Conservation (phyloP, 2,113 vertebrate species). For the Ailurus styani region DNA sequence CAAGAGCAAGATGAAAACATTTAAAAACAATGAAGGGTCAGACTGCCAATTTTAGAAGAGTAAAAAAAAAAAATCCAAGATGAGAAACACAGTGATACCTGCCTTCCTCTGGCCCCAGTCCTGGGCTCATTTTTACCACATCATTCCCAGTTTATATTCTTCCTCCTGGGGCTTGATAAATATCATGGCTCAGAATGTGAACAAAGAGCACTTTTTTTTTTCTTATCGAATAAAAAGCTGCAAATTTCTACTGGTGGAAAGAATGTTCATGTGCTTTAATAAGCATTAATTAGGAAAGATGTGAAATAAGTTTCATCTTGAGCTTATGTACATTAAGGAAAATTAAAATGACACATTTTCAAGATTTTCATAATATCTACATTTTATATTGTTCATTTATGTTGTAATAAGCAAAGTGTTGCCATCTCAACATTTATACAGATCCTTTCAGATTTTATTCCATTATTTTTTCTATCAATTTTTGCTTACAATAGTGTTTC, state of each 20-base stretch:
- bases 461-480: not conserved
- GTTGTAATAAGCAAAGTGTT: not conserved
- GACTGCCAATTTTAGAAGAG: not conserved
- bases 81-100: not conserved
- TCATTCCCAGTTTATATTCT: not conserved
- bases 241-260: not conserved
- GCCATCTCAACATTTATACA: not conserved
- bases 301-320: not conserved
- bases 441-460: not conserved
- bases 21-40: not conserved
- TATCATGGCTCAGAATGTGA: not conserved
- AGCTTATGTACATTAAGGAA: not conserved
- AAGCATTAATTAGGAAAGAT: conserved; percentile 17
- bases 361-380: not conserved
- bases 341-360: not conserved
- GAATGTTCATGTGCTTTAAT: not conserved
- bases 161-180: not conserved
- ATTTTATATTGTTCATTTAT: not conserved
- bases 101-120: not conserved
- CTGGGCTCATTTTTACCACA: not conserved
- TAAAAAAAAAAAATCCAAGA: not conserved
- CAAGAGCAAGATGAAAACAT: not conserved
- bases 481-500: not conserved
- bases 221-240: not conserved
- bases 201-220: not conserved